Conservation (phyloP, 2,797 vertebrate species). For the Anas bernieri region DNA sequence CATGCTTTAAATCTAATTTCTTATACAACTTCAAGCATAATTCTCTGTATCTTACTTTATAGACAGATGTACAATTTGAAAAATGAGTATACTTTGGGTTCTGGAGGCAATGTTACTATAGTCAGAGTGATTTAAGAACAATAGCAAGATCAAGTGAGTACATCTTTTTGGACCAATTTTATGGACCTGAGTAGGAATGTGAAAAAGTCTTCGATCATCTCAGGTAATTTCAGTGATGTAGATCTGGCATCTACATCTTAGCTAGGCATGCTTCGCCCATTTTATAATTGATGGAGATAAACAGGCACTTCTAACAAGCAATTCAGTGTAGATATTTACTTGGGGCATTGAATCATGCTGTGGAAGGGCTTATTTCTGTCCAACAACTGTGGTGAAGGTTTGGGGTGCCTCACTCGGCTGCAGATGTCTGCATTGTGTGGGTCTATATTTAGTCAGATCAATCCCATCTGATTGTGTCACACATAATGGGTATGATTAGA, state of each 20-base stretch:
- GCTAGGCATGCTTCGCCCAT: neutral
- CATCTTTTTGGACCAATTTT: neutral
- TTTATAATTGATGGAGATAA: neutral
- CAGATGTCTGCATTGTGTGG: conserved; percentile 62
- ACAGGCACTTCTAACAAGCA: neutral
- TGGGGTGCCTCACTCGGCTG: neutral
- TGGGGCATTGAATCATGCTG: neutral
- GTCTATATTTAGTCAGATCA: conserved; percentile 57
- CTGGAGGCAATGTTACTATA: neutral
- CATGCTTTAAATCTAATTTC: neutral
- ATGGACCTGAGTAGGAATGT: neutral
- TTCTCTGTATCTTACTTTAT: neutral
- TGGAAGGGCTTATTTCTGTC: conserved; percentile 47
- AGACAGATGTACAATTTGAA: neutral
- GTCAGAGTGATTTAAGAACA: neutral
- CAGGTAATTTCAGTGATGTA: neutral
- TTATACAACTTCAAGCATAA: neutral
- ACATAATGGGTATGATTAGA: conserved; percentile 63
- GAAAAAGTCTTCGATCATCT: neutral
- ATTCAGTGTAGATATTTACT: neutral
- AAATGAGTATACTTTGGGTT: neutral
- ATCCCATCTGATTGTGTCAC: conserved; percentile 49
- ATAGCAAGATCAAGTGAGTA: neutral
- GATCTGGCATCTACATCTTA: neutral
- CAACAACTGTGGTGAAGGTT: neutral